phyloP scores from a whole-genome alignment of 2,113 vertebrate species.

The Paramisgurnus dabryanus region DNA sequence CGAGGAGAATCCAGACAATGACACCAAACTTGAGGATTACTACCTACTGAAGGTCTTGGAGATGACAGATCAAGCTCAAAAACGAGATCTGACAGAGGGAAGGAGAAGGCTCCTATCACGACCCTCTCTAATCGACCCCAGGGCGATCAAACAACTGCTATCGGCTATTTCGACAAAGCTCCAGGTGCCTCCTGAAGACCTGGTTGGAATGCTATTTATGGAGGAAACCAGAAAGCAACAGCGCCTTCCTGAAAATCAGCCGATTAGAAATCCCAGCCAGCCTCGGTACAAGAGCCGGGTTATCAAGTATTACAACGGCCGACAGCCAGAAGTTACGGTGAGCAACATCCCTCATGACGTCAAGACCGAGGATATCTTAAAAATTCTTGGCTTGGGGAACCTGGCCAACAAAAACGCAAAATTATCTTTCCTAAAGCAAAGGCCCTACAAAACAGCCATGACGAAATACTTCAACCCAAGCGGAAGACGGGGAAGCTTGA shows the following conservation, averaged over 20 bases:
- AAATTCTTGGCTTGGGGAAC: constrained; percentile 86
- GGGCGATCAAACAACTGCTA: constrained; percentile 86
- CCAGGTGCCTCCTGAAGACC: constrained; percentile 94
- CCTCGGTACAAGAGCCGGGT: constrained; percentile 78
- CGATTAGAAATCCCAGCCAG: constrained; percentile 31
- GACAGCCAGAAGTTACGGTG: constrained; percentile 67
- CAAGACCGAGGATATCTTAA: constrained; percentile 89
- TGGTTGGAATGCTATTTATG: constrained; percentile 90
- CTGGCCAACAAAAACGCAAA: constrained; percentile 78
- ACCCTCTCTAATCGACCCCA: constrained; percentile 84
- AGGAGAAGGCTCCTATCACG: constrained; percentile 75
- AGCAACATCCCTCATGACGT: constrained; percentile 84
- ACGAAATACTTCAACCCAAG: constrained; percentile 72
- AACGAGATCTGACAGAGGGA: constrained; percentile 69
- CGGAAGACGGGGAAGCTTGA: constrained; percentile 78
- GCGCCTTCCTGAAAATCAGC: constrained; percentile 64
- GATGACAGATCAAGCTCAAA: constrained; percentile 75
- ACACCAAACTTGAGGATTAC: constrained; percentile 86
- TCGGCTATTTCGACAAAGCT: constrained; percentile 89
- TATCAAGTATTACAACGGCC: constrained; percentile 81
- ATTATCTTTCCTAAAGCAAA: constrained; percentile 76
- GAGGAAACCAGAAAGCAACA: constrained; percentile 83
- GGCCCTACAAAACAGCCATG: constrained; percentile 77
- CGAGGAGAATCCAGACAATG: constrained; percentile 81
- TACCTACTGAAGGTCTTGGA: constrained; percentile 87